Base-by-base conservation (phyloP, 2,797 vertebrate species). In the Chromobotia macracanthus region DNA sequence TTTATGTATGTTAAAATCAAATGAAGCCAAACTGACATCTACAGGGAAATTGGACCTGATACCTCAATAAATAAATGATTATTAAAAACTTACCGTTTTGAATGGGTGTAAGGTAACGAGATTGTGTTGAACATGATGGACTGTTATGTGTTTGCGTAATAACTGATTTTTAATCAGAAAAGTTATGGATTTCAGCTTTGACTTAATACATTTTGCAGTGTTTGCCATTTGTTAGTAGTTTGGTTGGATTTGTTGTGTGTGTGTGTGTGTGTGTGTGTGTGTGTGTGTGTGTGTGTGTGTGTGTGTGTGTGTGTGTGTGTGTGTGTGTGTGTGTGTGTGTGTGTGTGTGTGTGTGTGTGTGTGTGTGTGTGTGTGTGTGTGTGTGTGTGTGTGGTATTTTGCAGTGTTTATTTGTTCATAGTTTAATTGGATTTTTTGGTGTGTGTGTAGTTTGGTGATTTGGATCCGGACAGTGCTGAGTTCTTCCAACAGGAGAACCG, bases 401-500 rank as follows among this genome's bases (percentile, higher is more conserved):
- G n/a, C n/a, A n/a, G n/a, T n/a, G n/a, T n/a, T 38, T 38, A 7
- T 38, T 38, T 38, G 35, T 38, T 38, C 8, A 7, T 38, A 38
- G 35, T 38, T 38, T 38, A 7, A 7, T 38, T 67, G 11, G n/a
- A 8, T 66, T n/a, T 71, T 13, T 48, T 48, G 15, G 19, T 73
- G 9, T 84, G 74, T 85, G 82, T 89, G 21, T 85, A 99, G 98
- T 97, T 97, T 84, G 96, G 96, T 44, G 95, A 97, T 75, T 87
- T 98, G 61, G 97, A 99, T 74, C 95, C 95, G 18, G 91, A 87
- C 88, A 95, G 94, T 2, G 94, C 94, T 0, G 97, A 99, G 82
- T 94, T 97, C 72, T 93, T 97, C 63, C 91, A 94, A 64, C 96
- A 98, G 77, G 97, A 99, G 83, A 97, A 99, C 81, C 94, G 94